Conservation (phyloP, 2,888 invertebrate species). For the Watsonalla binaria region DNA sequence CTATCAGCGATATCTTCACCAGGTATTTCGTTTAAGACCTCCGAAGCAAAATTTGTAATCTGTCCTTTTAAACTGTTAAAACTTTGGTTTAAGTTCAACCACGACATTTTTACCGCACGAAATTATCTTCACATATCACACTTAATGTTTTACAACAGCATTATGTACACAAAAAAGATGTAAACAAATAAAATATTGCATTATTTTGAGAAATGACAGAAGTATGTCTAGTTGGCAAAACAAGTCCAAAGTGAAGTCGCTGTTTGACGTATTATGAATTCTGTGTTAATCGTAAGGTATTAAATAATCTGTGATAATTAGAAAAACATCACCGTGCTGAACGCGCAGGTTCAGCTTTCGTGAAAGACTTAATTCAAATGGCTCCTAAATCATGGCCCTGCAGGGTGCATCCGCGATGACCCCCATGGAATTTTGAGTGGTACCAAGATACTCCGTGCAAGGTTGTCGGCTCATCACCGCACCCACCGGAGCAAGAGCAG, state of each 20-base stretch:
- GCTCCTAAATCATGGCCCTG: too few species aligned
- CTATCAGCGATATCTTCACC: conserved; percentile 62
- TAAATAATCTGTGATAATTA: neutral
- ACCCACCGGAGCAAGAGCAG: too few species aligned
- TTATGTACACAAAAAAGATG: conserved; percentile 35
- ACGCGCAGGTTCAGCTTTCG: too few species aligned
- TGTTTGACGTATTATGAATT: neutral
- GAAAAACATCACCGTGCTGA: neutral
- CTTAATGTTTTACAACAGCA: conserved; percentile 29
- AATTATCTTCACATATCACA: conserved; percentile 53
- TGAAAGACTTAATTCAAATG: too few species aligned
- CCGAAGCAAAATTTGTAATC: conserved; percentile 91
- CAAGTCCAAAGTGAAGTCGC: conserved; percentile 46
- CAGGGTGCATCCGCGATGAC: too few species aligned
- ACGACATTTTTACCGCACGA: conserved; percentile 76
- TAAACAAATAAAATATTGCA: conserved; percentile 70
- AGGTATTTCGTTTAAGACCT: conserved; percentile 88
- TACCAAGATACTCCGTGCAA: too few species aligned
- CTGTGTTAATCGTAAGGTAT: too few species aligned
- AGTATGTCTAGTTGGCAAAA: conserved; percentile 77
- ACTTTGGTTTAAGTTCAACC: conserved; percentile 83
- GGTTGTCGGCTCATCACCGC: too few species aligned
- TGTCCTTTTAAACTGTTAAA: conserved; percentile 89
- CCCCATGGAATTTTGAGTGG: too few species aligned
- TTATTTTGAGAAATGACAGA: conserved; percentile 68